Base-by-base conservation (phyloP, 2,888 invertebrate species). In the Ypsolopha scabrella region DNA sequence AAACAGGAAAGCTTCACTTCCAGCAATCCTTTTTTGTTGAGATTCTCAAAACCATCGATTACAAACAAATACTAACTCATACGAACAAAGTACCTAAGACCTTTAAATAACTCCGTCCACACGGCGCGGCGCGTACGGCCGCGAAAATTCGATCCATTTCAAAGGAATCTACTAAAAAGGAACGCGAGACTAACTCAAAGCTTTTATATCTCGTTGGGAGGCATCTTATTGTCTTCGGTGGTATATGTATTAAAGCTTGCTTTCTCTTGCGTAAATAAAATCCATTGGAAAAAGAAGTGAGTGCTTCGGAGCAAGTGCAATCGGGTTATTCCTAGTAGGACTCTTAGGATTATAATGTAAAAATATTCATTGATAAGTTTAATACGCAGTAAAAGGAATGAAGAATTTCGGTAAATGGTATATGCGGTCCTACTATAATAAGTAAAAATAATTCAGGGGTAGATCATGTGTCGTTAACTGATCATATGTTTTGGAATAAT, bases 181-280 rank as follows among this genome's bases (percentile, higher is more conserved):
- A 81, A 74, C 68, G 75, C 68, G 70, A 73, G 77, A 76, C 80
- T 83, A 82, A 81, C 82, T 85, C 86, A 85, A 85, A 86, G 85
- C 86, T 83, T 85, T 86, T 86, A 85, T 85, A 80, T 83, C 80
- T 80, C 81, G 78, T 75, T 73, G 73, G 70, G 75, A 77, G 67
- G 78, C 80, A 80, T 71, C 82, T 81, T 83, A 85, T 86, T 86
- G 86, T 86, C 81, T 85, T 77, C 77, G 63, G 74, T 67, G 77
- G 82, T 82, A 79, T 82, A 82, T 78, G 82, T 85, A 83, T 82
- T 82, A 82, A 75, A 73, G 80, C 79, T 80, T 81, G 82, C 82
- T 82, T 80, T 81, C 81, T 82, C 80, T 85, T 81, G 81, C 79
- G 85, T 85, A 85, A 85, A 86, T 85, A 85, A 83, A 86, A 83